Evolutionary conservation across 1,140 invertebrate species (phyloP).

Genomic region (Rhyacophila brunnea): DNA sequence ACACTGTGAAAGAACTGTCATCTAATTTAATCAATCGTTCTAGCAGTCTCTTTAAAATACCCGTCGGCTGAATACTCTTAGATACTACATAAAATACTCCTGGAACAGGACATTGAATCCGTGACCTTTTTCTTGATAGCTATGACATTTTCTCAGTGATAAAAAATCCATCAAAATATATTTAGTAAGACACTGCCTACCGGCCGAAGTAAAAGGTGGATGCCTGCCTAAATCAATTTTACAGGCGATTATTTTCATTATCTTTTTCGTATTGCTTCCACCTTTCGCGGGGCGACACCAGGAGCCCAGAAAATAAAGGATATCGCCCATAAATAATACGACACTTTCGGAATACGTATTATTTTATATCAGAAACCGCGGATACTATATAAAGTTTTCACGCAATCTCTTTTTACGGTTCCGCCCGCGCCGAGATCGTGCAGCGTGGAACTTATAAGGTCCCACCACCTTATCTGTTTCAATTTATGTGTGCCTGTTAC

Average conservation of each 20-base stretch:
- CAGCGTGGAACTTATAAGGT: not conserved
- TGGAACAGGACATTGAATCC: too few relatives aligned
- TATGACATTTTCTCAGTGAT: too few relatives aligned
- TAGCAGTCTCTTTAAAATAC: too few relatives aligned
- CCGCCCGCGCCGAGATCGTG: not conserved
- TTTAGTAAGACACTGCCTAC: too few relatives aligned
- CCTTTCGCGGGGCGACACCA: constrained; percentile 12
- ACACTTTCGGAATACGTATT: constrained; percentile 23
- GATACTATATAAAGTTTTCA: constrained; percentile 15
- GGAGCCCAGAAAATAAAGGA: constrained; percentile 25
- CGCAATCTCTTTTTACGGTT: constrained; percentile 15
- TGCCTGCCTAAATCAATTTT: constrained; percentile 23
- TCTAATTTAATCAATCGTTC: too few relatives aligned
- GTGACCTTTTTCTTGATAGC: too few relatives aligned
- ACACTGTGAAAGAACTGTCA: too few relatives aligned
- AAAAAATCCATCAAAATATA: too few relatives aligned
- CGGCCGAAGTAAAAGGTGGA: too few relatives aligned
- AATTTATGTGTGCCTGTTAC: constrained; percentile 16
- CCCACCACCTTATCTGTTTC: constrained; percentile 20
- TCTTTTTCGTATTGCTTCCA: constrained; percentile 9
- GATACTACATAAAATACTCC: too few relatives aligned
- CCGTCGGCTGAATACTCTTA: too few relatives aligned
- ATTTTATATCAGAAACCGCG: constrained; percentile 9
- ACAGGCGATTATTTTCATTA: constrained; percentile 28
- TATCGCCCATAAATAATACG: constrained; percentile 24